Evolutionary conservation across 1,140 invertebrate genomes (phyloP), one percentile per base, ranked within the genome.

Genomic region (Apolygus lucorum): DNA sequence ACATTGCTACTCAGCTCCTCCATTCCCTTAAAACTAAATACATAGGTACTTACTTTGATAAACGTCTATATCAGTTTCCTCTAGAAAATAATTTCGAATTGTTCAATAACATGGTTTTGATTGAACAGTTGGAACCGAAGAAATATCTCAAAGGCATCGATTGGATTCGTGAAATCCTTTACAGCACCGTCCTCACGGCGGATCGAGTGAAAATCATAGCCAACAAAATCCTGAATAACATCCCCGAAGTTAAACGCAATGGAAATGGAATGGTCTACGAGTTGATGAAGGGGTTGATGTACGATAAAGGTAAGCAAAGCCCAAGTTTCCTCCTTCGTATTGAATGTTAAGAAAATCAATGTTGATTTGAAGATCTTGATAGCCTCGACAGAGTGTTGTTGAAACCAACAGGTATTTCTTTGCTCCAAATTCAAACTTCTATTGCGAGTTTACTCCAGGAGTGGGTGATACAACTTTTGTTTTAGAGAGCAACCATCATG

Each of bases 101-200:
- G 54, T 59, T 59, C 22, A 14, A 59, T 11, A 49, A 49, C 8
- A 49, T 49, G 8, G 8, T 49, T 11, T 49, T 49, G 8, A 17
- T 49, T 59, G 11, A 11, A 14, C 74, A 92, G 89, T 82, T 90
- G 25, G 90, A 93, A 79, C 83, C 87, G 13, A 79, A 83, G 42
- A 90, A 93, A 75, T 95, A 92, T 76, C 81, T 84, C 2, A 84
- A 84, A 74, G 88, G 89, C 0, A 84, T 95, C 1, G 79, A 86
- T 63, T 93, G 91, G 86, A 77, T 94, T 14, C 83, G 86, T 73
- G 88, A 93, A 73, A 78, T 95, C 0, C 77, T 95, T 11, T 90
- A 87, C 73, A 76, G 86, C 2, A 85, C 87, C 14, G 81, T 86
- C 70, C 86, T 95, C 68, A 88, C 84, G 2, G 81, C 83, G 24